A percentile compares a stretch with the other conserved stretches of the same genome.
Evolutionary conservation across 2,888 invertebrate species (phyloP).

Genomic region (Apoda limacodes): DNA sequence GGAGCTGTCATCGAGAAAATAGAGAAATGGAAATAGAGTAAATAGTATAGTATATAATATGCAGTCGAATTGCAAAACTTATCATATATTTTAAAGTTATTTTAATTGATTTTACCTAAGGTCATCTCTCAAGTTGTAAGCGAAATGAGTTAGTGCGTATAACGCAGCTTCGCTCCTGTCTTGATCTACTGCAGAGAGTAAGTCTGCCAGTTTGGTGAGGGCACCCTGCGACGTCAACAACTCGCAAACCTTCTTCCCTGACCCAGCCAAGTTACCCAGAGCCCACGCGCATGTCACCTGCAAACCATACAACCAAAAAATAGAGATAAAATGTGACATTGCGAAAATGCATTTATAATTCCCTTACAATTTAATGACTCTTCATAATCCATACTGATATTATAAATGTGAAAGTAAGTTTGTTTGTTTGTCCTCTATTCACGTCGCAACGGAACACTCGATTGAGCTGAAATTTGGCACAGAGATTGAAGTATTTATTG

Average conservation of each 20-base stretch:
- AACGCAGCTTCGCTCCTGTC: constrained; percentile 33
- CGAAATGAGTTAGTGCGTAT: constrained; percentile 40
- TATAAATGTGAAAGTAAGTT: neutral
- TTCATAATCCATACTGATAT: neutral
- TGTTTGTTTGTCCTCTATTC: neutral
- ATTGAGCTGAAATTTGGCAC: too few relatives aligned
- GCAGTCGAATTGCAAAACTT: neutral
- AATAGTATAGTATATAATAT: neutral
- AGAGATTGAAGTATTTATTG: too few relatives aligned
- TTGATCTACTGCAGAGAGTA: constrained; percentile 18
- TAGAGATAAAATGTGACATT: too few relatives aligned
- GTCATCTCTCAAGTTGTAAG: constrained; percentile 31
- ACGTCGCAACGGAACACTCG: too few relatives aligned
- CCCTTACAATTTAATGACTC: neutral
- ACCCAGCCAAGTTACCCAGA: constrained; percentile 47
- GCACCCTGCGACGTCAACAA: constrained; percentile 38
- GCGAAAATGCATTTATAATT: neutral
- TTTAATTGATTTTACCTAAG: constrained; percentile 32
- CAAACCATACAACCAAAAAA: neutral
- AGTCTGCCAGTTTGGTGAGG: constrained; percentile 27
- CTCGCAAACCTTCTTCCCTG: constrained; percentile 26
- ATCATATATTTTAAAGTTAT: neutral
- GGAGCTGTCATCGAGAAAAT: neutral
- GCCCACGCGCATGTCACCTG: constrained; percentile 51
- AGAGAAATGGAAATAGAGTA: neutral